Evolutionary conservation across 2,888 invertebrate genomes (phyloP).

Genomic region (Drosophila ustulata): DNA sequence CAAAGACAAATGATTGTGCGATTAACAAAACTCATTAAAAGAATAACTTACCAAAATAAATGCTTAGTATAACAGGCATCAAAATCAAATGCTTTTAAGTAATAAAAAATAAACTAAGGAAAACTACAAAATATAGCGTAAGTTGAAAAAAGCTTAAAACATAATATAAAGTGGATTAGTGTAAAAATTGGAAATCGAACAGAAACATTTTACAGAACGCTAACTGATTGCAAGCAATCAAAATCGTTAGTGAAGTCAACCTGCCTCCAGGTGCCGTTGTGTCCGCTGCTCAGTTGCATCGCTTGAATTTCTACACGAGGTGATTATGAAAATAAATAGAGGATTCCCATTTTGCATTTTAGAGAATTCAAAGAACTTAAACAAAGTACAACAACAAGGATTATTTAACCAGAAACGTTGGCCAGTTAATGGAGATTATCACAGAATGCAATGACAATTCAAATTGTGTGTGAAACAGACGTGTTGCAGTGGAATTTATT

Average conservation of each 20-base stretch:
- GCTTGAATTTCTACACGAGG: slow-evolving; percentile 83
- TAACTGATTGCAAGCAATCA: slow-evolving; percentile 55
- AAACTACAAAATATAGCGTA: slow-evolving; percentile 38
- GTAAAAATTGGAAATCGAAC: slow-evolving; percentile 8
- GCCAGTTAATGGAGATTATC: slow-evolving; percentile 2
- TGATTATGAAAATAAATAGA: slow-evolving; percentile 65
- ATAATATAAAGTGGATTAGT: slow-evolving; percentile 15
- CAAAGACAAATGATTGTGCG: slow-evolving; percentile 46
- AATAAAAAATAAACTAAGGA: slow-evolving; percentile 35
- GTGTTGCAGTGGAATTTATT: background rate
- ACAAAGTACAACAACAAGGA: slow-evolving; percentile 2
- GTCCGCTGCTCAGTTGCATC: slow-evolving; percentile 83
- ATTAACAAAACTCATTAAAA: slow-evolving; percentile 20
- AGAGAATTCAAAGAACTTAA: slow-evolving; percentile 41
- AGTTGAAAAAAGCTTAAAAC: slow-evolving; percentile 15
- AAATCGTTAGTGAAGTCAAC: slow-evolving; percentile 72
- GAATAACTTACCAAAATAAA: slow-evolving; percentile 64
- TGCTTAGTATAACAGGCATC: slow-evolving; percentile 44
- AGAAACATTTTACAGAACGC: slow-evolving; percentile 49
- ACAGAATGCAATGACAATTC: background rate
- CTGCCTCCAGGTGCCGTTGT: slow-evolving; percentile 84
- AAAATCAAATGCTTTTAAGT: slow-evolving; percentile 47
- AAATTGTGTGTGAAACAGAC: slow-evolving; percentile 1
- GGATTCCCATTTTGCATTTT: slow-evolving; percentile 41
- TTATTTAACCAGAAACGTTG: slow-evolving; percentile 10